phyloP scores from a whole-genome alignment of 2,888 invertebrate genomes.

The Netelia virgata region DNA sequence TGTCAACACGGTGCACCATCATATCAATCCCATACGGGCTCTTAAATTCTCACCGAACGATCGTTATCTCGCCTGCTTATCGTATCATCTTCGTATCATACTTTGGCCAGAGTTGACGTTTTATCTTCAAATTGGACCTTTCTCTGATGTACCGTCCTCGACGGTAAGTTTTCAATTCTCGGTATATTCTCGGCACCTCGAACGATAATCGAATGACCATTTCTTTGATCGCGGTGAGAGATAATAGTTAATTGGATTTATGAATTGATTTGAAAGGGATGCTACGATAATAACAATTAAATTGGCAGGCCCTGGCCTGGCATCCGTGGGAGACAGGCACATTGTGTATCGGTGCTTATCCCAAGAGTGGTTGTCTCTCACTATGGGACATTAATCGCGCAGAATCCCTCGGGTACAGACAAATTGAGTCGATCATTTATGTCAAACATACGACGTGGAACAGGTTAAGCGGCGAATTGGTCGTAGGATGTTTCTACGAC shows the following conservation, averaged over 20 bases:
- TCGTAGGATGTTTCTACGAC: conserved; percentile 69
- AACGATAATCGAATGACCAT: too few relatives aligned
- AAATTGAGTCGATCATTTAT: conserved; percentile 69
- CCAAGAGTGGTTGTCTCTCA: conserved; percentile 74
- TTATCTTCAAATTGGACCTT: conserved; percentile 62
- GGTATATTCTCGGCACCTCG: too few relatives aligned
- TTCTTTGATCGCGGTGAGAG: neutral
- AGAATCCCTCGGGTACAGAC: conserved; percentile 70
- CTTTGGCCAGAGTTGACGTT: conserved; percentile 67
- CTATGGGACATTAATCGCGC: conserved; percentile 77
- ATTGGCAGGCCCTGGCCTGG: conserved; percentile 78
- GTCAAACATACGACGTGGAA: conserved; percentile 78
- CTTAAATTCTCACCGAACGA: conserved; percentile 75
- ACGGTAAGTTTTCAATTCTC: too few relatives aligned
- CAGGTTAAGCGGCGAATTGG: conserved; percentile 78
- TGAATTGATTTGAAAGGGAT: neutral
- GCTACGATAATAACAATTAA: neutral
- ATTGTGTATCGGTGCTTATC: conserved; percentile 79
- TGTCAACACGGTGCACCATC: conserved; percentile 20
- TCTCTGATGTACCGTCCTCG: too few relatives aligned
- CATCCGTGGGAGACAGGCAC: conserved; percentile 76
- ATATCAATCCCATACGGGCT: conserved; percentile 55
- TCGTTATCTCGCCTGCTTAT: conserved; percentile 71
- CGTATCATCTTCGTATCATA: conserved; percentile 71
- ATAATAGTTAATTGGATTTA: neutral